phyloP scores from a whole-genome alignment of 2,113 vertebrate genomes.

The Triplophysa tibetana region DNA sequence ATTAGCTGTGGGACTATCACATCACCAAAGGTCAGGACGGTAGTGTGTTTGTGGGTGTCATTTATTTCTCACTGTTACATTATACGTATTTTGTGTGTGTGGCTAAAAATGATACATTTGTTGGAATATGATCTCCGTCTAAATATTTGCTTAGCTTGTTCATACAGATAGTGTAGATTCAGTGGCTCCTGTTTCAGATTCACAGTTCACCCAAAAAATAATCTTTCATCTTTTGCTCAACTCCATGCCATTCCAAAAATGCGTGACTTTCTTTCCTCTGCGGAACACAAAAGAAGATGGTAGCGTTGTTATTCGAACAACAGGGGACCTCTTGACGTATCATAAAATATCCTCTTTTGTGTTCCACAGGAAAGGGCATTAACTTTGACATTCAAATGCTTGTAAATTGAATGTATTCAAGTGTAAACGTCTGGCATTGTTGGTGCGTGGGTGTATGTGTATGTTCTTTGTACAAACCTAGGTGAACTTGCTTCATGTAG shows the following conservation, averaged over 20 bases:
- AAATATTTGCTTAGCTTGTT: background rate
- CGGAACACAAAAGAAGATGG: too few relatives aligned
- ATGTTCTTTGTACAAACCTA: constrained; percentile 76
- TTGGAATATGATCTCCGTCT: background rate
- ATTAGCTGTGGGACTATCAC: constrained; percentile 18
- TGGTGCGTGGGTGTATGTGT: background rate
- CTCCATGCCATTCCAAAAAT: too few relatives aligned
- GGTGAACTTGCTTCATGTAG: constrained; percentile 89
- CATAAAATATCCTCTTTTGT: too few relatives aligned
- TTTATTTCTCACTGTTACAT: background rate
- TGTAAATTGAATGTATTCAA: too few relatives aligned
- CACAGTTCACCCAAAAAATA: too few relatives aligned
- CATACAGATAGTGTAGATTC: background rate
- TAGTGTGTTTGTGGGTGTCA: background rate
- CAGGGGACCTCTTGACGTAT: too few relatives aligned
- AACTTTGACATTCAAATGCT: too few relatives aligned
- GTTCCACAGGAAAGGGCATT: too few relatives aligned
- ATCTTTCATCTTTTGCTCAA: too few relatives aligned
- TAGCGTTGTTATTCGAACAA: too few relatives aligned
- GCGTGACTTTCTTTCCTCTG: too few relatives aligned
- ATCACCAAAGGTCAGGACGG: background rate
- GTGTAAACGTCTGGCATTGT: background rate
- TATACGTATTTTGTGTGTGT: background rate
- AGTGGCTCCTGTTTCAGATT: background rate
- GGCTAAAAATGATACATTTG: background rate